Percentiles rank a stretch among this genome's conserved stretches.
Conservation (phyloP, 2,113 vertebrate species). For the Phaethornis superciliosus region DNA sequence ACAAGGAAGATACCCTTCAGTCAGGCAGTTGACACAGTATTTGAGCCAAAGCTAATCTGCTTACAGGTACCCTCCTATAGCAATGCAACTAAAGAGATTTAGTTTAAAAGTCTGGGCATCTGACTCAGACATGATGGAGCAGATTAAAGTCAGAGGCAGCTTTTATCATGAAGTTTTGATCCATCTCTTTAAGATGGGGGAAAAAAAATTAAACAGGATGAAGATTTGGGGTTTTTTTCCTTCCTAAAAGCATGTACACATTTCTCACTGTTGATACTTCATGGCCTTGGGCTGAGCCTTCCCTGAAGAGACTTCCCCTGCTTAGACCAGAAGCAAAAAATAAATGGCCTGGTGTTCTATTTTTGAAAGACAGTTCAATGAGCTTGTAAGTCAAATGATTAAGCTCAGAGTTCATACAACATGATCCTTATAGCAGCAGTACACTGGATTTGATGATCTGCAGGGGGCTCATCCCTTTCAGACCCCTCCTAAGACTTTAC, state of each 20-base stretch:
- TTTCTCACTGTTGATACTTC: not conserved
- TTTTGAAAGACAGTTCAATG: not conserved
- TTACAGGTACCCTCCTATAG: constrained; percentile 17
- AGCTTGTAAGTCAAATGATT: constrained; percentile 42
- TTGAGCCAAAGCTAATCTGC: constrained; percentile 42
- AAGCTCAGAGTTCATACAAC: not conserved
- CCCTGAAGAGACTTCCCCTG: not conserved
- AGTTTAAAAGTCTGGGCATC: constrained; percentile 49
- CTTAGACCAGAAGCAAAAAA: not conserved
- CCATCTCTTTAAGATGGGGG: not conserved
- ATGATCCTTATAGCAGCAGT: not conserved
- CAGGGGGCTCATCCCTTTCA: not conserved
- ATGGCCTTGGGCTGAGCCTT: not conserved
- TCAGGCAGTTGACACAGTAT: not conserved
- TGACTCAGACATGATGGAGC: constrained; percentile 54
- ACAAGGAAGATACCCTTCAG: not conserved
- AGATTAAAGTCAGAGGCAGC: constrained; percentile 50
- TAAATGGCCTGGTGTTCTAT: not conserved
- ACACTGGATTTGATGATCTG: not conserved
- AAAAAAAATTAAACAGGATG: not conserved
- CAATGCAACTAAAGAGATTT: constrained; percentile 13
- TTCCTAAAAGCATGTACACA: not conserved
- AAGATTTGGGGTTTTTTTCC: not conserved
- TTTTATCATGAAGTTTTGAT: not conserved
- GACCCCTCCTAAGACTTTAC: not conserved